Conservation (phyloP, 37 sponge, comb jelly and placozoan species). For the Amphimedon queenslandica region DNA sequence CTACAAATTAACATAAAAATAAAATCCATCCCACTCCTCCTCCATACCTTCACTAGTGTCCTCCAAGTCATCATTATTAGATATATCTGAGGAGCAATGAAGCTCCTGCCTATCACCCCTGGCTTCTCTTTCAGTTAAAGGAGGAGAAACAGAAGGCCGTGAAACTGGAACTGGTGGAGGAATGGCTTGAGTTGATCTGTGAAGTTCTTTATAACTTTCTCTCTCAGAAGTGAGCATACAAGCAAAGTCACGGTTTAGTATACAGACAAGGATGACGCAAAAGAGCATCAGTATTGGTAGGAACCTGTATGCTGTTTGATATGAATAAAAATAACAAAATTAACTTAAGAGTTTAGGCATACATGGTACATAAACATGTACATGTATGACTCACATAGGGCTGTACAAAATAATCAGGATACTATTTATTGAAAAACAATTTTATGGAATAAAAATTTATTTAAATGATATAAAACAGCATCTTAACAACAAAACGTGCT, state of each 20-base stretch:
- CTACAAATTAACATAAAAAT: background rate
- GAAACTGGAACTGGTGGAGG: no score
- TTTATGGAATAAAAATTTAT: background rate
- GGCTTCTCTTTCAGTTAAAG: no score
- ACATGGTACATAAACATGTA: no score
- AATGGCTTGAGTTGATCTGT: no score
- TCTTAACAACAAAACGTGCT: no score
- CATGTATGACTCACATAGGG: no score
- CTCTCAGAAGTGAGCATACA: conserved; percentile 33
- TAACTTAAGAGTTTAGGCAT: background rate
- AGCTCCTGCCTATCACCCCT: background rate
- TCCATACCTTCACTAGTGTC: background rate
- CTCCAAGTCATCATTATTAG: background rate
- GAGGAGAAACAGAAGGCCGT: no score
- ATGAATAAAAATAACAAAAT: background rate
- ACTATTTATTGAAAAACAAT: no score
- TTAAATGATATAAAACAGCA: no score
- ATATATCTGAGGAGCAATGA: background rate
- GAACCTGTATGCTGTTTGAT: conserved; percentile 41
- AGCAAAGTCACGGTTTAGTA: conserved; percentile 41
- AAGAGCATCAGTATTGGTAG: conserved; percentile 37
- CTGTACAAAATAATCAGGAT: no score
- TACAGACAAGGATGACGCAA: conserved; percentile 10
- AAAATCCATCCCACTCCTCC: background rate
- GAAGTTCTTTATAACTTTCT: background rate